These are phyloP conservation scores for Apeltes quadracus DNA, from an alignment of 2,113 vertebrate genomes.

Conservation along the genomic window DNA sequence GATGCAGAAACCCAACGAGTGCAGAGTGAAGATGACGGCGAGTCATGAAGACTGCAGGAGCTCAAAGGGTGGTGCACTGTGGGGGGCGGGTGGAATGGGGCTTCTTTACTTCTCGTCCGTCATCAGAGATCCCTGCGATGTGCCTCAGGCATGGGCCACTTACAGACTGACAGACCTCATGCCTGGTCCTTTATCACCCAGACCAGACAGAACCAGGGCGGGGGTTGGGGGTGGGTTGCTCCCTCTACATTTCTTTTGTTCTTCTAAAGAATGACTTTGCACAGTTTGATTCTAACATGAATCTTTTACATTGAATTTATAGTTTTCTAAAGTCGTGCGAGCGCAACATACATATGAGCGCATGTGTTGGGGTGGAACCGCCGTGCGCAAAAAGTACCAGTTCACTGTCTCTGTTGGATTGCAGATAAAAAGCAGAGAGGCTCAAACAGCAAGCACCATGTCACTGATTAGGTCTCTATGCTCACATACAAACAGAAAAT, in stretches of 20 bases:
- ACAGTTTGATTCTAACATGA: neutral
- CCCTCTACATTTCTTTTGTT: slow-evolving; percentile 12
- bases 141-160: slow-evolving; percentile 56
- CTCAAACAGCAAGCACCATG: neutral
- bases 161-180: slow-evolving; percentile 64
- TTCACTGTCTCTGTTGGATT: too few relatives aligned
- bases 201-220: slow-evolving; percentile 31
- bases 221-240: neutral
- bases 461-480: neutral
- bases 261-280: neutral
- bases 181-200: slow-evolving; percentile 64
- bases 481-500: neutral
- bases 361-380: too few relatives aligned
- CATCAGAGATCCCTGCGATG: slow-evolving; percentile 47
- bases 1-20: slow-evolving; percentile 7
- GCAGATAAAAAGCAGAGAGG: neutral
- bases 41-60: slow-evolving; percentile 8
- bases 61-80: slow-evolving; percentile 18
- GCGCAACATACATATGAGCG: too few relatives aligned
- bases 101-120: slow-evolving; percentile 38
- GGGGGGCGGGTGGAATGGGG: slow-evolving; percentile 10
- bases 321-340: too few relatives aligned
- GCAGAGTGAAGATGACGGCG: slow-evolving; percentile 8
- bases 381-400: too few relatives aligned
- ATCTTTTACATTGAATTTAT: neutral